These are phyloP conservation scores for Drosophila antonietae DNA, from an alignment of 2,888 invertebrate species.

Conservation along the genomic window DNA sequence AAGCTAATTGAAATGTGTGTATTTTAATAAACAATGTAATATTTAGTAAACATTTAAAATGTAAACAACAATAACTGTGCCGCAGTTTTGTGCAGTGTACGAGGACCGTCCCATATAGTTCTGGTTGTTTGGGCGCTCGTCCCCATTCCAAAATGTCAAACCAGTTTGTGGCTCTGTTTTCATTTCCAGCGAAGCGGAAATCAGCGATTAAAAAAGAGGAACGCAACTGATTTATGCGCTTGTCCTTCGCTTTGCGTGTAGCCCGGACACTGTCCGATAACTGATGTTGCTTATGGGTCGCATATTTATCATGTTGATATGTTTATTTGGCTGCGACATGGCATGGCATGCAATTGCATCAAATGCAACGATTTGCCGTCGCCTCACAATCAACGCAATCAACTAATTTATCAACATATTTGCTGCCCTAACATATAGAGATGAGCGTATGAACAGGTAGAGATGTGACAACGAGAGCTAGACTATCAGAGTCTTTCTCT, in stretches of 20 bases:
- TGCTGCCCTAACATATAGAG: slow-evolving; percentile 1
- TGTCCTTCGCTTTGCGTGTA: slow-evolving; percentile 75
- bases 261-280: slow-evolving; percentile 53
- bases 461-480: slow-evolving; percentile 20
- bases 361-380: slow-evolving; percentile 53
- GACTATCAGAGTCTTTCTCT: background rate
- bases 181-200: slow-evolving; percentile 75
- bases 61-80: slow-evolving; percentile 31
- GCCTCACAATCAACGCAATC: slow-evolving; percentile 54
- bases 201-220: slow-evolving; percentile 70
- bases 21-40: slow-evolving; percentile 61
- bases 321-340: slow-evolving; percentile 63
- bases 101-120: slow-evolving; percentile 48
- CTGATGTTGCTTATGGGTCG: slow-evolving; percentile 59
- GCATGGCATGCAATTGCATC: slow-evolving; percentile 32
- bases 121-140: background rate
- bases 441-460: slow-evolving; percentile 8
- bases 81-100: slow-evolving; percentile 53
- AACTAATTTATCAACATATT: slow-evolving; percentile 73
- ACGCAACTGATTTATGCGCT: slow-evolving; percentile 69
- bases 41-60: slow-evolving; percentile 50
- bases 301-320: slow-evolving; percentile 75
- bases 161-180: slow-evolving; percentile 49
- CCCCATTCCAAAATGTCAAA: slow-evolving; percentile 24
- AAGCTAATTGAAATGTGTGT: slow-evolving; percentile 50